Conservation (phyloP, 2,113 vertebrate genomes). For the Chaetura pelagica region DNA sequence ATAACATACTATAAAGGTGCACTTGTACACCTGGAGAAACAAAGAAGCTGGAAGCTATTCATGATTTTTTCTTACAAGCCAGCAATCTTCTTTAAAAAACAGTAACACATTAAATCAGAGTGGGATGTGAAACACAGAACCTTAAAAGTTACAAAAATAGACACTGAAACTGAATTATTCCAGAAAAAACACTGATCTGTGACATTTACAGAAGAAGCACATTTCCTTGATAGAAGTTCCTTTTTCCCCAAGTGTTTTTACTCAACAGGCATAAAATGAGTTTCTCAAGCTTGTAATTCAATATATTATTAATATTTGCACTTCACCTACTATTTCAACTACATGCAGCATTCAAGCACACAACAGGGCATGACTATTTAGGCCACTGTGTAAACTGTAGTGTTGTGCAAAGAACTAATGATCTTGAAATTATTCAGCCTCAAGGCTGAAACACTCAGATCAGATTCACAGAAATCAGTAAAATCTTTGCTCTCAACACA, state of each 20-base stretch:
- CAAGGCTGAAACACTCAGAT: neutral
- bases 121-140: neutral
- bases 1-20: neutral
- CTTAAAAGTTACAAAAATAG: neutral
- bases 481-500: neutral
- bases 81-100: neutral
- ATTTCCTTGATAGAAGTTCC: neutral
- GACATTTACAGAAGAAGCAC: neutral
- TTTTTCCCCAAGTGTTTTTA: neutral
- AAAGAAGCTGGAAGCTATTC: neutral
- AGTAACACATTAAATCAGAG: neutral
- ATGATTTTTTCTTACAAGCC: neutral
- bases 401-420: neutral
- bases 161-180: neutral
- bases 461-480: neutral
- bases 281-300: neutral
- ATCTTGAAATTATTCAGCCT: neutral
- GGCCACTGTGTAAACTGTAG: neutral
- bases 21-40: neutral
- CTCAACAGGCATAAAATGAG: neutral
- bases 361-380: neutral
- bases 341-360: neutral
- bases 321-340: neutral
- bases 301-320: neutral
- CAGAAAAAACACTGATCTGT: neutral